Evolutionary conservation across 2,888 invertebrate genomes (phyloP).

Genomic region (Sylvicola fuscatus): DNA sequence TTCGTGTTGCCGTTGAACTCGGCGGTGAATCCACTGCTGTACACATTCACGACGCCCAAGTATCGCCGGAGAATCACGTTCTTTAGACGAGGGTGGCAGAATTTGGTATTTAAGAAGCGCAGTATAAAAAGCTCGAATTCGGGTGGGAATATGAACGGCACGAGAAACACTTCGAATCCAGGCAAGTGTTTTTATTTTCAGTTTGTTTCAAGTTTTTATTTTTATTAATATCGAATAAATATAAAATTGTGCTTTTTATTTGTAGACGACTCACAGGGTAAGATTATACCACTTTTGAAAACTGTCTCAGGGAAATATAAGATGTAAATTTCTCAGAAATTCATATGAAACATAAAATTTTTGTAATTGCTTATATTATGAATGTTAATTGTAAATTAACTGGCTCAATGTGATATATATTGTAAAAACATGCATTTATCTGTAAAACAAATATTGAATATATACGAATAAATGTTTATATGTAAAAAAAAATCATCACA

Average conservation of each 20-base stretch:
- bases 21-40: slow-evolving; percentile 41
- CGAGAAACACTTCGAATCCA: slow-evolving; percentile 11
- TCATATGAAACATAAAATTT: no score
- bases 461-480: no score
- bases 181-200: slow-evolving; percentile 1
- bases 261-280: slow-evolving; percentile 7
- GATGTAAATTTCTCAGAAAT: no score
- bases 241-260: background rate
- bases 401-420: no score
- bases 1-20: slow-evolving; percentile 45
- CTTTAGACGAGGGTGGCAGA: slow-evolving; percentile 19
- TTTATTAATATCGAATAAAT: background rate
- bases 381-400: no score
- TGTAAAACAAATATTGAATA: no score
- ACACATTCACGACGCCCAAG: slow-evolving; percentile 45
- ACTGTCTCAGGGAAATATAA: background rate
- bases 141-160: slow-evolving; percentile 15
- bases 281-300: slow-evolving; percentile 7
- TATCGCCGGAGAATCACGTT: slow-evolving; percentile 31
- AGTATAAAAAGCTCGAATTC: slow-evolving; percentile 10
- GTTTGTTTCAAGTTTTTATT: background rate
- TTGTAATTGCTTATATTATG: no score
- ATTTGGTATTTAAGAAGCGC: slow-evolving; percentile 14
- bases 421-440: no score
- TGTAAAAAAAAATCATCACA: no score